These are phyloP conservation scores for Bradypodion ventrale DNA, from an alignment of 2,797 vertebrate genomes.

Conservation along the genomic window DNA sequence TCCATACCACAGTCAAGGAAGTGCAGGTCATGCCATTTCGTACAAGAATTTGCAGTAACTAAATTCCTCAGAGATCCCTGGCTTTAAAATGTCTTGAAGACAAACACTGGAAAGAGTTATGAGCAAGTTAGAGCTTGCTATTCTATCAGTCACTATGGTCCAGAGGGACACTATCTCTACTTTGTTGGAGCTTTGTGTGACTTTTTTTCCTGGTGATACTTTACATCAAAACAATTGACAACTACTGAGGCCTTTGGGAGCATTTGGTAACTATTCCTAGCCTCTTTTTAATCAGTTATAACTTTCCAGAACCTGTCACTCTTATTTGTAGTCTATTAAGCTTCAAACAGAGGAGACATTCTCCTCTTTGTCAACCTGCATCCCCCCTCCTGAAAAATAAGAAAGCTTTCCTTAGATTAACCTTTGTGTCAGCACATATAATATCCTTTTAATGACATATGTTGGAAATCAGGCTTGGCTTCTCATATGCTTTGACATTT, in stretches of 20 bases:
- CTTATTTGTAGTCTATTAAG: accelerated
- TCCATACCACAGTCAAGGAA: not conserved
- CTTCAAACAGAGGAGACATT: conserved; percentile 27
- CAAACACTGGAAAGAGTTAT: not conserved
- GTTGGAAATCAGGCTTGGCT: conserved; percentile 45
- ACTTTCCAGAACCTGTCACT: accelerated
- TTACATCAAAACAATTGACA: conserved; percentile 34
- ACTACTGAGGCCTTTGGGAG: not conserved
- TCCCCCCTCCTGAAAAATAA: conserved; percentile 32
- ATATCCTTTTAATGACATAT: conserved; percentile 33
- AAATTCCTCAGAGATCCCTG: not conserved
- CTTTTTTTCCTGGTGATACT: not conserved
- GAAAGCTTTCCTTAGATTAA: conserved; percentile 56
- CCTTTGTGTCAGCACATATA: conserved; percentile 49
- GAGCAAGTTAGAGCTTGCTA: not conserved
- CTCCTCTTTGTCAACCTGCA: conserved; percentile 35
- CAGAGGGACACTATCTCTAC: not conserved
- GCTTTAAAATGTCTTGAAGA: not conserved
- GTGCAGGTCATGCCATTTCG: not conserved
- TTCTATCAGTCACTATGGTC: not conserved
- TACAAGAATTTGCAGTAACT: not conserved
- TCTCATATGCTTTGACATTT: conserved; percentile 42
- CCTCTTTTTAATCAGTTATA: not conserved
- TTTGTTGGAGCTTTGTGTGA: not conserved
- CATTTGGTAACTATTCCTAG: not conserved